Evolutionary conservation across 2,113 vertebrate species (phyloP), one percentile per base, ranked within the genome.

Genomic region (Syngnathoides biaculeatus): DNA sequence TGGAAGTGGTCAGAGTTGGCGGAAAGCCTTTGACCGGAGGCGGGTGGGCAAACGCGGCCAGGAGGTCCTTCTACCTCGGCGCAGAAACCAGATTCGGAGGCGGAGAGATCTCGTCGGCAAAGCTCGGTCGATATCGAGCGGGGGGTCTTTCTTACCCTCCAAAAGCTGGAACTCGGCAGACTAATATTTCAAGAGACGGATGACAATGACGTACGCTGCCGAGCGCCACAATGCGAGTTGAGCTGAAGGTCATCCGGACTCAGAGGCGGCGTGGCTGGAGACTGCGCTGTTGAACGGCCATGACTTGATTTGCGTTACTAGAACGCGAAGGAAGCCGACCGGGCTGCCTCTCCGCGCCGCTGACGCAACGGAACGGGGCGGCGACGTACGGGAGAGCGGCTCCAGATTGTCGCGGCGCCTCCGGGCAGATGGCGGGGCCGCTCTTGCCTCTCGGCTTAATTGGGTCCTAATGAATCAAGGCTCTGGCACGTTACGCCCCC

Each of bases 391-490:
- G 75, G 74, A 22, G 20, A 74, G 79, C 61, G 73, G 79, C 76
- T 80, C 75, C 86, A 84, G 86, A 89, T 79, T 82, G 85, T 68
- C 5, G 77, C 70, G 59, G 72, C 79, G 77, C 77, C 84, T 80
- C 4, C 27, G 84, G 87, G 81, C 89, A 89, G 88, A 90, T 88
- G 88, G 89, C 83, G 75, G 72, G 69, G 64, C 68, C 70, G 83
- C 81, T 79, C 82, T 71, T 75, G 82, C 83, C 88, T 89, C 76
- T 78, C 70, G 77, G 88, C 83, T n/a, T 89, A 88, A 90, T 84
- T 85, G 78, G 84, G 80, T 88, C 85, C 87, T 89, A 90, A 90
- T 89, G 88, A 91, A 90, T 90, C 87, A 90, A 79, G 81, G 83
- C 69, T 84, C 79, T 88, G 86, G 84, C 88, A 65, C 81, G 71